These are phyloP conservation scores for Cherax quadricarinatus DNA, from an alignment of 1,140 invertebrate genomes.

Conservation along the genomic window DNA sequence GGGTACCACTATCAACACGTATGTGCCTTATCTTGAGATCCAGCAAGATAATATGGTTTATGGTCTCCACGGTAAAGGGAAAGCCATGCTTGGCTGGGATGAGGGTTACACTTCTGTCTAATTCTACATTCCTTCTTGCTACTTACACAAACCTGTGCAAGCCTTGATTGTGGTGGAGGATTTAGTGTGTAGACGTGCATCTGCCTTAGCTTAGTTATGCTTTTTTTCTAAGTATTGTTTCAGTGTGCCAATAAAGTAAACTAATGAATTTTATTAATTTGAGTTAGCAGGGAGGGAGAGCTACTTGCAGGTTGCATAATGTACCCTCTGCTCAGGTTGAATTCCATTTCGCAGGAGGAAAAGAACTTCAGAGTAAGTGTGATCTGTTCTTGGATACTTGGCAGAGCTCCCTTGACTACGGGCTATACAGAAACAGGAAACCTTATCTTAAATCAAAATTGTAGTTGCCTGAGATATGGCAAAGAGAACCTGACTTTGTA, in stretches of 20 bases:
- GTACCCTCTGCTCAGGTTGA: background rate
- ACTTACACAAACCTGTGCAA: background rate
- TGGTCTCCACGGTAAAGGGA: conserved; percentile 58
- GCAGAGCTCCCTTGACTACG: background rate
- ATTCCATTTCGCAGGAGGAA: background rate
- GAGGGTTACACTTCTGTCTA: conserved; percentile 17
- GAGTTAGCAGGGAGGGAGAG: background rate
- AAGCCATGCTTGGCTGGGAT: conserved; percentile 60
- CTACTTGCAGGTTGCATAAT: background rate
- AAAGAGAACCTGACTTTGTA: background rate
- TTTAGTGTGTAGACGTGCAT: background rate
- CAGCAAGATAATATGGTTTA: conserved; percentile 52
- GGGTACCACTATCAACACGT: conserved; percentile 29
- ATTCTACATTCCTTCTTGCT: background rate
- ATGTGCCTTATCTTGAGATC: conserved; percentile 48
- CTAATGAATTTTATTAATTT: too few species aligned
- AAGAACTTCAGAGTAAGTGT: conserved; percentile 1
- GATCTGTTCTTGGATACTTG: background rate
- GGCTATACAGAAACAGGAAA: background rate
- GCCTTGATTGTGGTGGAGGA: background rate
- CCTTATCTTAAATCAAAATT: background rate
- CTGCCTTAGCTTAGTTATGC: background rate
- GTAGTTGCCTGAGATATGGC: background rate
- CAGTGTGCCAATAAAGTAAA: background rate
- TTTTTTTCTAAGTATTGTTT: background rate